These are phyloP conservation scores for Poeciliopsis turrubarensis DNA, from an alignment of 2,113 vertebrate genomes.

Conservation along the genomic window DNA sequence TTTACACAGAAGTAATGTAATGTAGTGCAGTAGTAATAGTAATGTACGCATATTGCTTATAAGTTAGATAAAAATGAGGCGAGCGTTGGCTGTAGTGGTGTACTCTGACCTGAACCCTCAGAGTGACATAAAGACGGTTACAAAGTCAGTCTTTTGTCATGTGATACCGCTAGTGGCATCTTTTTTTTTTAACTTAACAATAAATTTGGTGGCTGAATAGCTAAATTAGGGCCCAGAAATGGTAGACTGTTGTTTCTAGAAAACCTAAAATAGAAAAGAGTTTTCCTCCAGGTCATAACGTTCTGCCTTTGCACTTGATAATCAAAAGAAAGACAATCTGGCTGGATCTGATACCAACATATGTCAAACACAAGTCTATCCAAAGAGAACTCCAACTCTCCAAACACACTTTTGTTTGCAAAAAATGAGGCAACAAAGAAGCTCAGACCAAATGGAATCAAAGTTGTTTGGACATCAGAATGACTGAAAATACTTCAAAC, in stretches of 20 bases:
- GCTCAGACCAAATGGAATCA: not conserved
- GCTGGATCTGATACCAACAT: not conserved
- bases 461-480: conserved; percentile 7
- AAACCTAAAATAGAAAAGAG: not conserved
- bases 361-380: not conserved
- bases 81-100: too few species aligned
- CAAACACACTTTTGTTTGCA: not conserved
- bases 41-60: too few species aligned
- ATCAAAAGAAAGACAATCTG: not conserved
- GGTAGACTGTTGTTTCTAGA: not conserved
- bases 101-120: too few species aligned
- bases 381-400: not conserved
- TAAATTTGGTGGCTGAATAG: too few species aligned
- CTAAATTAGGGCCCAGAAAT: too few species aligned
- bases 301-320: not conserved
- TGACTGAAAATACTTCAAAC: not conserved
- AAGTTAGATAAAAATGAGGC: too few species aligned
- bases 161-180: too few species aligned
- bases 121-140: too few species aligned
- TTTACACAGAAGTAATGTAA: too few species aligned
- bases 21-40: too few species aligned
- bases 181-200: too few species aligned
- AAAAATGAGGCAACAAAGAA: not conserved
- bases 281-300: not conserved
- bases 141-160: too few species aligned